Percentiles rank a stretch among this genome's conserved stretches.
phyloP scores from a whole-genome alignment of 2,888 invertebrate genomes.

The Brachypalpus laphriformis region DNA sequence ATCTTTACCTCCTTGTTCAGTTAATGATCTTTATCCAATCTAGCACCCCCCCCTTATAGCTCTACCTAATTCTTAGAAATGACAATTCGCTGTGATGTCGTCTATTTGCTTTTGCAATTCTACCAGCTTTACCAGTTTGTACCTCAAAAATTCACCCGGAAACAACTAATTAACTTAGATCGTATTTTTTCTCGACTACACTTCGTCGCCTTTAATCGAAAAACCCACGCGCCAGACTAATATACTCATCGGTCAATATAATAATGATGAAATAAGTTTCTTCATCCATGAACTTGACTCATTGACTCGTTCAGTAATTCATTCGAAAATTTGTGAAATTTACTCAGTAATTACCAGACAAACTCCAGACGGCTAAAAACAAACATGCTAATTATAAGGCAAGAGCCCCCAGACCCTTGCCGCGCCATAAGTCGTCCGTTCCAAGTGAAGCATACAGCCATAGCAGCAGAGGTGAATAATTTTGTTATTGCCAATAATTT shows the following conservation, averaged over 20 bases:
- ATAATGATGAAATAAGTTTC: background rate
- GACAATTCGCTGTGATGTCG: background rate
- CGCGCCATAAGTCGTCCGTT: too few relatives aligned
- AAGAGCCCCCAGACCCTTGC: too few relatives aligned
- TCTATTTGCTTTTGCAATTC: background rate
- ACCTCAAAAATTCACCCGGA: conserved; percentile 11
- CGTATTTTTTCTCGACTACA: background rate
- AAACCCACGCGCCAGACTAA: background rate
- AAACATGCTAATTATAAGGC: conserved; percentile 35
- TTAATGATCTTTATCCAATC: too few relatives aligned
- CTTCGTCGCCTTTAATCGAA: background rate
- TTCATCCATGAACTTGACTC: conserved; percentile 39
- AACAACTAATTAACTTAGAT: conserved; percentile 1
- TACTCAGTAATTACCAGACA: conserved; percentile 25
- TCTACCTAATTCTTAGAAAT: background rate
- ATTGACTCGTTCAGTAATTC: conserved; percentile 9
- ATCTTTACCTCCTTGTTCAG: too few relatives aligned
- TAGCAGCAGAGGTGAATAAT: background rate
- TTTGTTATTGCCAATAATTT: conserved; percentile 41
- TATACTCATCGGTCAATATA: background rate
- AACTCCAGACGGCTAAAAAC: conserved; percentile 41
- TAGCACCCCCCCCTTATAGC: too few relatives aligned
- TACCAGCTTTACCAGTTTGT: conserved; percentile 10
- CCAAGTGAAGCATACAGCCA: too few relatives aligned
- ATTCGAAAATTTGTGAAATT: conserved; percentile 14